Base-by-base conservation (phyloP, 2,113 vertebrate genomes). In the Elaphurus davidianus region DNA sequence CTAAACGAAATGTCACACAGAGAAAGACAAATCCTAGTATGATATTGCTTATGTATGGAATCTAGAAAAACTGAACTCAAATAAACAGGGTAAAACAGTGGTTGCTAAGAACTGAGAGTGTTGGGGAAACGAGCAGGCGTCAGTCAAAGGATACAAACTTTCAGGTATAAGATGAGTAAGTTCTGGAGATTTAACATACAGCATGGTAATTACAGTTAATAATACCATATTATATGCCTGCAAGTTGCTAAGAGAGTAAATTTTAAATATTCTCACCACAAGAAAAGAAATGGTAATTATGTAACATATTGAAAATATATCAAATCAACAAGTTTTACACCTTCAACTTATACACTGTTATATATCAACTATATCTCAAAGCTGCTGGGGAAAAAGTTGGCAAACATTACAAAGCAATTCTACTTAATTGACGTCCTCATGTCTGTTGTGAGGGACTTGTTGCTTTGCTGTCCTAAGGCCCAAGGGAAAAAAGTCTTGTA, bases 351-450 rank as follows among this genome's bases (percentile, higher is more conserved):
- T 8, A 82, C 17, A 55, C 30, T 36, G 81, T 27, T 83, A 23
- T 55, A 83, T 55, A 54, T 25, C 81, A 55, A 36, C 81, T 55
- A 36, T 8, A 55, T 55, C 81, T 83, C 33, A 83, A 40, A 83
- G 81, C 81, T 83, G 7, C 4, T 23, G 50, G 19, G 17, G 30
- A 57, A 52, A 85, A 62, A 36, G 52, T 59, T 13, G 92, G 57
- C 36, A 52, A 97, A 96, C 23, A 85, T 45, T 82, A 87, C 1
- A 84, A 81, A 64, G 90, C 79, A 96, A 62, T 91, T 94, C 82
- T 95, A 91, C 19, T 93, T 87, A 95, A 67, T 3, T 91, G 60
- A 87, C 47, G 87, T 85, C 28, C 40, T 43, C 43, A 27, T 76
- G 12, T 27, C 71, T 7, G 12, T 17, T 76, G 23, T 89, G 79